A percentile compares a stretch with the other conserved stretches of the same genome.
Conservation (phyloP, 2,888 invertebrate species). For the Macaria liturata region DNA sequence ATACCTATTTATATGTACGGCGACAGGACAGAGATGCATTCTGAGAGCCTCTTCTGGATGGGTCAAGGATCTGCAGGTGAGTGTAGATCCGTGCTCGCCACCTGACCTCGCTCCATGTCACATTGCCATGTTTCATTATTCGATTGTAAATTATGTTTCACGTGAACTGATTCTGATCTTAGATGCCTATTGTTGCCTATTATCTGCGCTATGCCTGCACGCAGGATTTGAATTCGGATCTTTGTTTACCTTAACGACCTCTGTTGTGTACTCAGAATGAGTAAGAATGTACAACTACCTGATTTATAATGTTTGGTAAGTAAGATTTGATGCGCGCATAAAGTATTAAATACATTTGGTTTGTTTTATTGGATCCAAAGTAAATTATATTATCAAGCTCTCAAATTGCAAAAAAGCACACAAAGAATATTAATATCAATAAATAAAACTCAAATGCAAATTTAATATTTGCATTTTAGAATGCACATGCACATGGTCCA, state of each 20-base stretch:
- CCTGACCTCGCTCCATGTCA: slow-evolving; percentile 73
- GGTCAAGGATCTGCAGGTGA: slow-evolving; percentile 80
- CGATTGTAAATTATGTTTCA: slow-evolving; percentile 43
- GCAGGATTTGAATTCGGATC: slow-evolving; percentile 16
- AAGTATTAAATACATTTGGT: no score
- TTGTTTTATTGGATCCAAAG: no score
- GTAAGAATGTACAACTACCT: no score
- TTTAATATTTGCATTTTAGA: no score
- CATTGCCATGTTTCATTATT: slow-evolving; percentile 68
- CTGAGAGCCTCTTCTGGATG: slow-evolving; percentile 81
- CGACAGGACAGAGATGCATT: slow-evolving; percentile 77
- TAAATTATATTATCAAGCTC: no score
- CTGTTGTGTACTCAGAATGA: no score
- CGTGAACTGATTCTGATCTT: slow-evolving; percentile 34
- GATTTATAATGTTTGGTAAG: no score
- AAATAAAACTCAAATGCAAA: no score
- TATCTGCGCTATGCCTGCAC: slow-evolving; percentile 11
- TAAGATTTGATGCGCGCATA: no score
- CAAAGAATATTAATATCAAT: no score
- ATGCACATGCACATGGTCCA: background rate
- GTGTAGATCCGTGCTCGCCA: slow-evolving; percentile 73
- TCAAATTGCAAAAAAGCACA: no score
- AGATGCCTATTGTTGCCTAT: slow-evolving; percentile 33
- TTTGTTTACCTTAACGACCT: background rate
- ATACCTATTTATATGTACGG: slow-evolving; percentile 79